A percentile compares a stretch with the other conserved stretches of the same genome.
Evolutionary conservation across 2,888 invertebrate genomes (phyloP).

Genomic region (Tryphoninae sp.): DNA sequence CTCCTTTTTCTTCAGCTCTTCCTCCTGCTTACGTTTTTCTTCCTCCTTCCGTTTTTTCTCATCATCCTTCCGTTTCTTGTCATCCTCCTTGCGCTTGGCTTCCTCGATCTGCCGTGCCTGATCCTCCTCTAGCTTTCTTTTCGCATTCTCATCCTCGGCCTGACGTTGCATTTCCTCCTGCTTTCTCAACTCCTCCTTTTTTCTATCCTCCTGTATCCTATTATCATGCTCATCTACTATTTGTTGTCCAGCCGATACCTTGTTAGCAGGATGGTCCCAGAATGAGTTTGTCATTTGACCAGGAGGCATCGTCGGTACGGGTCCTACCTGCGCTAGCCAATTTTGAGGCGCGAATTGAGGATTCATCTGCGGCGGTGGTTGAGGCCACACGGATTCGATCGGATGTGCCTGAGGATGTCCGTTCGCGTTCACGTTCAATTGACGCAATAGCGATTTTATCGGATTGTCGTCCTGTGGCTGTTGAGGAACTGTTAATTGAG

Average conservation of each 20-base stretch:
- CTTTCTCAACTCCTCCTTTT: slow-evolving; percentile 81
- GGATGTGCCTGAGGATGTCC: slow-evolving; percentile 74
- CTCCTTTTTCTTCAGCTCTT: slow-evolving; percentile 83
- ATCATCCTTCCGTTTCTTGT: slow-evolving; percentile 82
- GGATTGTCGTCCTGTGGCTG: slow-evolving; percentile 80
- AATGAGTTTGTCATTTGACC: slow-evolving; percentile 78
- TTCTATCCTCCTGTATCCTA: slow-evolving; percentile 80
- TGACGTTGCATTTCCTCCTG: slow-evolving; percentile 81
- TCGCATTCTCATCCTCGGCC: slow-evolving; percentile 72
- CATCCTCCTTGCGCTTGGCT: slow-evolving; percentile 82
- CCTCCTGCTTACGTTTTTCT: slow-evolving; percentile 83
- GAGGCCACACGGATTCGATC: slow-evolving; percentile 79
- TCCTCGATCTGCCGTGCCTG: slow-evolving; percentile 73
- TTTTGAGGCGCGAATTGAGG: slow-evolving; percentile 77
- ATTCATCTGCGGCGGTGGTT: slow-evolving; percentile 76
- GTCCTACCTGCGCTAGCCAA: slow-evolving; percentile 79
- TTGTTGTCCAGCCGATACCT: slow-evolving; percentile 82
- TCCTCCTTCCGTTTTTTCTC: slow-evolving; percentile 82
- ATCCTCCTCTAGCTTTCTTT: slow-evolving; percentile 75
- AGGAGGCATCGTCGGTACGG: slow-evolving; percentile 77
- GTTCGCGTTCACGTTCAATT: slow-evolving; percentile 79
- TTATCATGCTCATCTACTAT: slow-evolving; percentile 78
- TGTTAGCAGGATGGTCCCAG: slow-evolving; percentile 80
- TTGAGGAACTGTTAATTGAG: slow-evolving; percentile 65
- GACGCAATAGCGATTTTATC: slow-evolving; percentile 82